Evolutionary conservation across 2,113 vertebrate species (phyloP), one percentile per base, ranked within the genome.

Genomic region (Pseudopodoces humilis): DNA sequence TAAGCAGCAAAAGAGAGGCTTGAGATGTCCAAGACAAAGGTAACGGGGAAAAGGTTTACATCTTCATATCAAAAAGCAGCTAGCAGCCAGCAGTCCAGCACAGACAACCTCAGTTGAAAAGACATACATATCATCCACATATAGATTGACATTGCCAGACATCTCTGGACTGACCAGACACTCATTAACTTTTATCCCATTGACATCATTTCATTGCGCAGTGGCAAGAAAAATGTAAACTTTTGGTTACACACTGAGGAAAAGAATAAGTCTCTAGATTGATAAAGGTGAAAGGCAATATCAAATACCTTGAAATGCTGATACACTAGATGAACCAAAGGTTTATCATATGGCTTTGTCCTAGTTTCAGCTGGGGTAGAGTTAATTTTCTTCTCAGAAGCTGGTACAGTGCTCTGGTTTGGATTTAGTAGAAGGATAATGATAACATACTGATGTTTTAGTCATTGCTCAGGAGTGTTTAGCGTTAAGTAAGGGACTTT

Each of bases 181-280:
- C 35, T 22, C 43, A 11, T 49, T 59, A 72, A 39, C 31, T 77
- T 39, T 69, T 30, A 35, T 10, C 10, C 3, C 15, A 39, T 6
- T 56, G 27, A 14, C 10, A 24, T 33, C 0, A 0, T 39, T 62
- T 52, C n/a, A 18, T n/a, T 44, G 11, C 3, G 0, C 14, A 53
- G 37, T 1, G 4, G 14, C 24, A 69, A 91, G 41, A 41, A 44
- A 75, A 47, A 35, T 10, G 14, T 53, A 39, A 47, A 5, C 17
- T 27, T 81, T 50, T 67, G 23, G 2, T 27, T 89, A 31, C 2
- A 6, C 6, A 11, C 0, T 56, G 33, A 70, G 39, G 69, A 72
- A 83, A 85, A 70, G 0, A 53, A 0, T 46, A 58, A 47, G 7
- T 55, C 10, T 65, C 20, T 37, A 21, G 4, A 88, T 46, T 13